These are phyloP conservation scores for Trichogramma evanescens DNA, from an alignment of 2,888 invertebrate species.

Conservation along the genomic window DNA sequence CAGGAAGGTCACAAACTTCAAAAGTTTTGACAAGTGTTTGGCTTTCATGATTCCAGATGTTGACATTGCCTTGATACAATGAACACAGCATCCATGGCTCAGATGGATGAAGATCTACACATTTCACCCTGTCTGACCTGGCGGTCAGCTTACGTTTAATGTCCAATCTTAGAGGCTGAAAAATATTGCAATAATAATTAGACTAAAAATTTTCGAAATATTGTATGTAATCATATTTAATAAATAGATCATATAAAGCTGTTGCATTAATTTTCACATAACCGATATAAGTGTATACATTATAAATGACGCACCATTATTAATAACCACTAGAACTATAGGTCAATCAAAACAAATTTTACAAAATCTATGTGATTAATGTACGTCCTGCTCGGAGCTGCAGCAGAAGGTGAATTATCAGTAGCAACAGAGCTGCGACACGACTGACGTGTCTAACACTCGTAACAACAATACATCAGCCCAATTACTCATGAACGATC, in stretches of 20 bases:
- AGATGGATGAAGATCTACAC: slow-evolving; percentile 92
- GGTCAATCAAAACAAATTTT: not conserved
- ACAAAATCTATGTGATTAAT: not conserved
- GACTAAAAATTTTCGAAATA: slow-evolving; percentile 5
- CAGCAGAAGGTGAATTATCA: slow-evolving; percentile 15
- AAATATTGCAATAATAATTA: not conserved
- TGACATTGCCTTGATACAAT: slow-evolving; percentile 97
- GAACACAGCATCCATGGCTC: slow-evolving; percentile 97
- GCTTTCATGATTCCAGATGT: slow-evolving; percentile 98
- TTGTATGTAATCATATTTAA: too few relatives aligned
- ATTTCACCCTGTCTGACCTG: slow-evolving; percentile 96
- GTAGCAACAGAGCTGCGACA: not conserved
- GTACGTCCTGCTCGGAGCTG: not conserved
- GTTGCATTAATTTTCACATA: too few relatives aligned
- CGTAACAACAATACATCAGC: not conserved
- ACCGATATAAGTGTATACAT: too few relatives aligned
- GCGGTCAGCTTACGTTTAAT: slow-evolving; percentile 97
- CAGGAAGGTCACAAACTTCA: slow-evolving; percentile 94
- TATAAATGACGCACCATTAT: not conserved
- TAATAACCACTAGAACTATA: not conserved
- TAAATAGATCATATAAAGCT: too few relatives aligned
- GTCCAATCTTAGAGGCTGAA: slow-evolving; percentile 88
- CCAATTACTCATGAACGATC: not conserved
- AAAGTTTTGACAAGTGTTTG: slow-evolving; percentile 84
- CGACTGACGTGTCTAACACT: not conserved